phyloP scores from a whole-genome alignment of 2,888 invertebrate species.

The Acheta domesticus region DNA sequence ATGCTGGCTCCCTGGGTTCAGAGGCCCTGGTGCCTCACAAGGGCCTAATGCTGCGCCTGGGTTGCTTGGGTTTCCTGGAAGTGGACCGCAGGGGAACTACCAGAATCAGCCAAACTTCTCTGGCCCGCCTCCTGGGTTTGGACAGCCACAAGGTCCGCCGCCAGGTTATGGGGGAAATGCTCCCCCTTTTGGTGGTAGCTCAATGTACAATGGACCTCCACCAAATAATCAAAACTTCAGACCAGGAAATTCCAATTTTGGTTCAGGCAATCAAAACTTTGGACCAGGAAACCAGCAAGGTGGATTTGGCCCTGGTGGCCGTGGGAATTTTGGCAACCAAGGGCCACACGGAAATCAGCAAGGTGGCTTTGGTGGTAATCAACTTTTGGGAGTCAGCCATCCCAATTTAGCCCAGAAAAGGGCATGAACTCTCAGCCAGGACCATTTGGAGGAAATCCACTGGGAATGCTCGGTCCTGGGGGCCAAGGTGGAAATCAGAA shows the following conservation, averaged over 20 bases:
- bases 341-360: not conserved
- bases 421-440: not conserved
- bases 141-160: not conserved
- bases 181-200: not conserved
- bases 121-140: not conserved
- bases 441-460: not conserved
- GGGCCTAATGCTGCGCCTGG: not conserved
- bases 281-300: slow-evolving; percentile 24
- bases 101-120: not conserved
- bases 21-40: not conserved
- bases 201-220: not conserved
- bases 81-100: not conserved
- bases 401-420: not conserved
- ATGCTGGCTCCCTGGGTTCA: slow-evolving; percentile 28
- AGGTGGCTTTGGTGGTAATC: slow-evolving; percentile 19
- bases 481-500: slow-evolving; percentile 36
- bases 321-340: not conserved
- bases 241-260: not conserved
- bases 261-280: slow-evolving; percentile 22
- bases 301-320: not conserved
- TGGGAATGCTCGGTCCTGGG: slow-evolving; percentile 25
- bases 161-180: not conserved
- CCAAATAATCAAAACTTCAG: slow-evolving; percentile 21
- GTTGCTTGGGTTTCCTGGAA: not conserved
- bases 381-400: not conserved